These are phyloP conservation scores for Trichosurus vulpecula DNA, from an alignment of 2,797 vertebrate species.

Conservation along the genomic window DNA sequence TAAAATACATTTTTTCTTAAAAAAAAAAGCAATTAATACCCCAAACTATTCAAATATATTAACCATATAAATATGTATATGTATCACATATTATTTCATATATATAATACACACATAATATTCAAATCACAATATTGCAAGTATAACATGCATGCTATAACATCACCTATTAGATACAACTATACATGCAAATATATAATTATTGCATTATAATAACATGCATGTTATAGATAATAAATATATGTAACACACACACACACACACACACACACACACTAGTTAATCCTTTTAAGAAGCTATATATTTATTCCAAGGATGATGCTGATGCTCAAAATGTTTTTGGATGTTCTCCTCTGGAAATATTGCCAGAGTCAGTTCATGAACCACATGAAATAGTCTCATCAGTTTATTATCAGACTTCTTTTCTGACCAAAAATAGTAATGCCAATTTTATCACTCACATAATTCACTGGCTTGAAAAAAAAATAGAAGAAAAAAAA, in stretches of 20 bases:
- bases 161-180: no score
- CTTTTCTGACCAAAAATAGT: slow-evolving; percentile 33
- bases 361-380: slow-evolving; percentile 14
- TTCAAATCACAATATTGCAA: not conserved
- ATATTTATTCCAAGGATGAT: slow-evolving; percentile 8
- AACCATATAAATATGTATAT: not conserved
- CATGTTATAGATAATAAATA: not conserved
- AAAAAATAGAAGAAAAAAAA: no score
- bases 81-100: not conserved
- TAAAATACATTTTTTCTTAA: not conserved
- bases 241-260: not conserved
- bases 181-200: not conserved
- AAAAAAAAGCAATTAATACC: not conserved
- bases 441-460: slow-evolving; percentile 34
- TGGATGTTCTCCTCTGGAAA: slow-evolving; percentile 35
- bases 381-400: not conserved
- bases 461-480: slow-evolving; percentile 7
- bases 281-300: slow-evolving; percentile 13
- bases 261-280: not conserved
- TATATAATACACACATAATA: not conserved
- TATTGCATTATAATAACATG: not conserved
- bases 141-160: not conserved
- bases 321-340: slow-evolving; percentile 35
- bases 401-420: slow-evolving; percentile 8
- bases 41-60: not conserved